phyloP scores from a whole-genome alignment of 2,888 invertebrate species.

The Bimastos eiseni region DNA sequence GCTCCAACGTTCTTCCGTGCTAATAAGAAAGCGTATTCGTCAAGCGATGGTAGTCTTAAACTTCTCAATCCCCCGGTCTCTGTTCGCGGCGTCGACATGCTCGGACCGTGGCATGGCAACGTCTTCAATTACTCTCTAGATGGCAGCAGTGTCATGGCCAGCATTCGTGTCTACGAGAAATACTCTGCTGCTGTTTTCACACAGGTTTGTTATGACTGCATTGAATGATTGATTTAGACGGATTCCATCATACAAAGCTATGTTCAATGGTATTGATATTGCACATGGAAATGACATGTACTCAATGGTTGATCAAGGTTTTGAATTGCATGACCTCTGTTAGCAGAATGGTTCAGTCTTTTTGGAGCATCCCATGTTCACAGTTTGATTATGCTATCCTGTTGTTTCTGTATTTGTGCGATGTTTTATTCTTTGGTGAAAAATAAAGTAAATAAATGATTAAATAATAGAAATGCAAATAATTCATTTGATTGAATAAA shows the following conservation, averaged over 20 bases:
- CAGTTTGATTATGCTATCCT: too few species aligned
- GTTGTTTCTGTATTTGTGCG: too few species aligned
- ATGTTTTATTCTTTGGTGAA: too few species aligned
- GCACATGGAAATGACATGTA: too few species aligned
- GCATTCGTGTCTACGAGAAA: not conserved
- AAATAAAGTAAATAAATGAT: too few species aligned
- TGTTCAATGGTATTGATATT: too few species aligned
- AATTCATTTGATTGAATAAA: not conserved
- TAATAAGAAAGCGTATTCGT: not conserved
- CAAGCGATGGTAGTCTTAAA: not conserved
- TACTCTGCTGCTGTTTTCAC: not conserved
- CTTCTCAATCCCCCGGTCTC: not conserved
- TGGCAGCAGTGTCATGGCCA: not conserved
- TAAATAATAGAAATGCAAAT: not conserved
- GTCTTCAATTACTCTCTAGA: not conserved
- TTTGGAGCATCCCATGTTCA: too few species aligned
- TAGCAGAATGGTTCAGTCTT: too few species aligned
- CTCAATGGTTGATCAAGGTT: too few species aligned
- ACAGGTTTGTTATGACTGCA: not conserved
- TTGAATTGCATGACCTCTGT: too few species aligned
- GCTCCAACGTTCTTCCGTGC: conserved; percentile 1
- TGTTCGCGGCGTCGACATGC: not conserved
- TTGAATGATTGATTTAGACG: not conserved
- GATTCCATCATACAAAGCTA: too few species aligned
- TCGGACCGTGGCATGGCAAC: not conserved